Evolutionary conservation across 2,797 vertebrate species (phyloP).

Genomic region (Pseudomugil tenellus): DNA sequence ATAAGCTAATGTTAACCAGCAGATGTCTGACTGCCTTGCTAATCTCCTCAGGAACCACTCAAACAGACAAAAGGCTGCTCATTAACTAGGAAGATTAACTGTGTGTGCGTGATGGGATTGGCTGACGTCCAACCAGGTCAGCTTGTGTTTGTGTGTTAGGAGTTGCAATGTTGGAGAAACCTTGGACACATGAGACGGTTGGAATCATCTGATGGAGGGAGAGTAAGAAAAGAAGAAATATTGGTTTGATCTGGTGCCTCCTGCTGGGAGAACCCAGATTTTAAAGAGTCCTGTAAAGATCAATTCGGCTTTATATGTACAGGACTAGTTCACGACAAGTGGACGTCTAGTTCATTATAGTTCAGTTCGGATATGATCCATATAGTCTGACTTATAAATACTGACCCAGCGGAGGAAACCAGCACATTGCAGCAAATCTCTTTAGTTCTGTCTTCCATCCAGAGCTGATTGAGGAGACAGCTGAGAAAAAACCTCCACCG

Average conservation of each 20-base stretch:
- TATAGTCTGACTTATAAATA: too few species aligned
- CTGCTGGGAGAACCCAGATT: not conserved
- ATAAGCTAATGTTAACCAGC: conserved; percentile 27
- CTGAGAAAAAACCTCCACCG: too few species aligned
- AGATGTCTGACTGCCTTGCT: conserved; percentile 19
- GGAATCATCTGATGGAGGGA: not conserved
- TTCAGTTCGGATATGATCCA: too few species aligned
- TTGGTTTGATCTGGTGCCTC: not conserved
- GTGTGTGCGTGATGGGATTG: conserved; percentile 56
- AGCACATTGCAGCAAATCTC: too few species aligned
- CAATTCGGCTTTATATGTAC: too few species aligned
- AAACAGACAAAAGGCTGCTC: conserved; percentile 29
- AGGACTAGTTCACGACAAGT: too few species aligned
- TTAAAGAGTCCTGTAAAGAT: too few species aligned
- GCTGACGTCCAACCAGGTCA: conserved; percentile 37
- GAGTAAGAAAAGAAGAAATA: not conserved
- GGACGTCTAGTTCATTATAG: too few species aligned
- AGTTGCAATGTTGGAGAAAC: not conserved
- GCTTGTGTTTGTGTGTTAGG: not conserved
- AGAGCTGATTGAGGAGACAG: too few species aligned
- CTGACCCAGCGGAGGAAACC: too few species aligned
- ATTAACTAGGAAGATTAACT: conserved; percentile 29
- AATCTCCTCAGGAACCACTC: conserved; percentile 34
- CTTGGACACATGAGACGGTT: not conserved
- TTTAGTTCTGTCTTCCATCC: too few species aligned